phyloP scores from a whole-genome alignment of 1,140 invertebrate species.

The Philotrypesis tridentata region DNA sequence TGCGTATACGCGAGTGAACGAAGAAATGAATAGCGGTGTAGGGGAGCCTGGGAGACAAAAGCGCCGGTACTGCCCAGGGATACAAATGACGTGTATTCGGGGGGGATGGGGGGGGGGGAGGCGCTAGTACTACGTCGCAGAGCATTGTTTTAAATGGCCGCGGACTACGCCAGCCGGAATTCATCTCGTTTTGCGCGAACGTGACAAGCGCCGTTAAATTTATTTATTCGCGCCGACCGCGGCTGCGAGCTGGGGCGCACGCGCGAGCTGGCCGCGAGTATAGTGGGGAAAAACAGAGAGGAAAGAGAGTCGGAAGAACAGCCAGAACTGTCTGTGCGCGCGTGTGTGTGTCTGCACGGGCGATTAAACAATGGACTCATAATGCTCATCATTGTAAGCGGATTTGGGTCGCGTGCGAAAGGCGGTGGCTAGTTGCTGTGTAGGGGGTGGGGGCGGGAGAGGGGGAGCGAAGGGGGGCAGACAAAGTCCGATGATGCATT shows the following conservation, averaged over 20 bases:
- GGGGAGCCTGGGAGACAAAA: slow-evolving; percentile 68
- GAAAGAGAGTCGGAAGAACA: not conserved
- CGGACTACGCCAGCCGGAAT: slow-evolving; percentile 68
- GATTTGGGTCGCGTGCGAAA: slow-evolving; percentile 30
- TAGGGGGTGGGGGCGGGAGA: no score
- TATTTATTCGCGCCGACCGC: slow-evolving; percentile 68
- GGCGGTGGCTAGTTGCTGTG: not conserved
- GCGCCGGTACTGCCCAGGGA: slow-evolving; percentile 56
- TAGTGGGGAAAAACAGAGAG: not conserved
- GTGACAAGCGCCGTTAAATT: slow-evolving; percentile 71
- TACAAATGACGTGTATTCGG: slow-evolving; percentile 73
- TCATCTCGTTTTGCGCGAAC: slow-evolving; percentile 71
- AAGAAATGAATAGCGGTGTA: slow-evolving; percentile 66
- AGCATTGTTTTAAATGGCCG: slow-evolving; percentile 73
- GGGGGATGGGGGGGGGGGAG: slow-evolving; percentile 57
- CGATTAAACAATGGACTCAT: slow-evolving; percentile 38
- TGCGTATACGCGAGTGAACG: slow-evolving; percentile 30
- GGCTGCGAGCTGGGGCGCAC: not conserved
- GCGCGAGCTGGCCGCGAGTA: not conserved
- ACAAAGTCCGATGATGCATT: slow-evolving; percentile 26
- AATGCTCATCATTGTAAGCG: slow-evolving; percentile 40
- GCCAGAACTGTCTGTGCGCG: not conserved
- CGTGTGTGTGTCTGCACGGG: no score
- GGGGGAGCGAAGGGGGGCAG: no score
- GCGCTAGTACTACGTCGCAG: slow-evolving; percentile 18